phyloP scores from a whole-genome alignment of 2,797 vertebrate species.

The Enteromius treurensis region DNA sequence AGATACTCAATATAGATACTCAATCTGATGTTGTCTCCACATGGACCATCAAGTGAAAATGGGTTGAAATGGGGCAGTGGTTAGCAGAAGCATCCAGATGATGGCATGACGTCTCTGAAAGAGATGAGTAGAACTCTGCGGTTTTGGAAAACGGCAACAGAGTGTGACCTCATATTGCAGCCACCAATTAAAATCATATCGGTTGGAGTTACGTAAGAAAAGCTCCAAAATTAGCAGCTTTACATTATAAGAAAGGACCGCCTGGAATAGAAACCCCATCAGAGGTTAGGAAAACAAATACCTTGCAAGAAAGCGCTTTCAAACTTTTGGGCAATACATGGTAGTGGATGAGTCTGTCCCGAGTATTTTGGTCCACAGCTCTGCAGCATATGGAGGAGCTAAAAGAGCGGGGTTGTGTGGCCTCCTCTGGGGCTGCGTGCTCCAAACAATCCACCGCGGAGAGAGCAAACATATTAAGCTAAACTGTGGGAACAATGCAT shows the following conservation, averaged over 20 bases:
- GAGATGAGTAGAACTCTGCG: conserved; percentile 71
- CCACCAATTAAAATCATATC: conserved; percentile 54
- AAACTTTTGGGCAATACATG: not conserved
- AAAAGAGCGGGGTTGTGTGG: conserved; percentile 64
- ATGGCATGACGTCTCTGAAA: conserved; percentile 62
- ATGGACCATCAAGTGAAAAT: conserved; percentile 82
- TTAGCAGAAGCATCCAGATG: conserved; percentile 75
- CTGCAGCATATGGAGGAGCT: conserved; percentile 72
- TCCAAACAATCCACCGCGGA: conserved; percentile 68
- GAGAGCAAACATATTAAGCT: conserved; percentile 70
- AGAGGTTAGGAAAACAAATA: not conserved
- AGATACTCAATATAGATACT: conserved; percentile 72
- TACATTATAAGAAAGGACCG: not conserved
- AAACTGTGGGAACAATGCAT: conserved; percentile 72
- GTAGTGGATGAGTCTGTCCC: conserved; percentile 9
- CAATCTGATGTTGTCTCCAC: conserved; percentile 70
- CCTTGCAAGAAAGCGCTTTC: not conserved
- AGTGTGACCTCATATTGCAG: conserved; percentile 64
- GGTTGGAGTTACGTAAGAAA: conserved; percentile 43
- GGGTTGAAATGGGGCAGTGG: conserved; percentile 72
- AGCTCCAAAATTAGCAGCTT: conserved; percentile 45
- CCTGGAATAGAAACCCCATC: not conserved
- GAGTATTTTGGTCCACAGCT: not conserved
- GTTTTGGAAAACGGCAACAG: conserved; percentile 57
- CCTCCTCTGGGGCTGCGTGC: conserved; percentile 5